These are phyloP conservation scores for Brachypodius melanocephalos DNA, from an alignment of 2,113 vertebrate genomes.

Conservation along the genomic window DNA sequence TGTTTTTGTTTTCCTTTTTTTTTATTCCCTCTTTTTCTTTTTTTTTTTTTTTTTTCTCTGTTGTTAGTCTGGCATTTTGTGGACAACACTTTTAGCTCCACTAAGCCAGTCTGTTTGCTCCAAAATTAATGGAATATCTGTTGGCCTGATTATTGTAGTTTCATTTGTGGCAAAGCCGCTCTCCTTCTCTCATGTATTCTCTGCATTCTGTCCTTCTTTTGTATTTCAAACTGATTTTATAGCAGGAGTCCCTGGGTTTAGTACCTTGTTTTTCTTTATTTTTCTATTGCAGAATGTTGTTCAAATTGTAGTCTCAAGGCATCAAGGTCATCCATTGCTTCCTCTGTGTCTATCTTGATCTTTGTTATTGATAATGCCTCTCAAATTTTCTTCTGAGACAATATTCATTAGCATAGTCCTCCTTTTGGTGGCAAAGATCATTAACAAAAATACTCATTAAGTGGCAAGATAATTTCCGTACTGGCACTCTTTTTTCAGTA, in stretches of 20 bases:
- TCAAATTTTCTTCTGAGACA: background rate
- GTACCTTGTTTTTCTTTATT: background rate
- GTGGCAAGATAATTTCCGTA: background rate
- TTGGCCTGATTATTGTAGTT: background rate
- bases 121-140: background rate
- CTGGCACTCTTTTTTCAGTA: background rate
- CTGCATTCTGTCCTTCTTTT: background rate
- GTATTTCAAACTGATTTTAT: background rate
- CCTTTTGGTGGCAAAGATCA: background rate
- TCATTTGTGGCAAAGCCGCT: background rate
- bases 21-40: fast-evolving
- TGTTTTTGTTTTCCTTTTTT: background rate
- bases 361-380: background rate
- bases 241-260: background rate
- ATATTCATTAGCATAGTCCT: background rate
- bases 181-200: background rate
- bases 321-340: background rate
- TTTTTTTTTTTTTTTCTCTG: background rate
- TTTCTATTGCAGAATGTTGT: background rate
- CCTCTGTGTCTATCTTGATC: background rate
- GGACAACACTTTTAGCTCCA: background rate
- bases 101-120: background rate
- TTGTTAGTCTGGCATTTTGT: background rate
- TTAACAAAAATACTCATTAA: background rate
- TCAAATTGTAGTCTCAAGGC: background rate